Conservation (phyloP, 2,888 invertebrate genomes). For the Tachina grossa region DNA sequence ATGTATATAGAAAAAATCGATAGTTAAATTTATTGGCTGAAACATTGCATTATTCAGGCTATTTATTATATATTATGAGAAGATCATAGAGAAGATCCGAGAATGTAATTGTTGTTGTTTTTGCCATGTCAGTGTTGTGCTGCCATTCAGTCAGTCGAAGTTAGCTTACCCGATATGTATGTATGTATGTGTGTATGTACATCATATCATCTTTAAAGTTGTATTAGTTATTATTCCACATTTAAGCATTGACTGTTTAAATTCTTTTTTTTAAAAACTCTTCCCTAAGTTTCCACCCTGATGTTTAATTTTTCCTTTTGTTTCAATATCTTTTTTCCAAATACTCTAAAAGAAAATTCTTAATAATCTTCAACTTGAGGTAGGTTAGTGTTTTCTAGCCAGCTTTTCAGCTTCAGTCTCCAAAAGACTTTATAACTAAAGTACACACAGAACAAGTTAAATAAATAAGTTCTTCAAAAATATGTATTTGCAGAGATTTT, state of each 20-base stretch:
- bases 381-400: constrained; percentile 59
- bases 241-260: neutral
- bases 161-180: too few species aligned
- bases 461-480: constrained; percentile 3
- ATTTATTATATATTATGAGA: too few species aligned
- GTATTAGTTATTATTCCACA: neutral
- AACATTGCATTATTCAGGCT: too few species aligned
- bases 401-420: constrained; percentile 33
- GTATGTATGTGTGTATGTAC: too few species aligned
- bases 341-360: constrained; percentile 50
- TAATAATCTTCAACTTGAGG: constrained; percentile 67
- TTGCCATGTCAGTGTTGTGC: too few species aligned
- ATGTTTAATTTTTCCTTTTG: neutral
- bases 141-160: too few species aligned
- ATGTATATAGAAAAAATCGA: neutral
- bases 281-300: neutral
- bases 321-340: constrained; percentile 4
- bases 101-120: too few species aligned
- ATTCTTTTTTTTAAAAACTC: neutral
- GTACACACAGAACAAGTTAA: neutral
- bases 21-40: too few species aligned
- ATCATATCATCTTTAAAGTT: neutral
- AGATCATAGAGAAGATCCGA: too few species aligned
- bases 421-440: neutral
- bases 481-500: neutral